Conservation (phyloP, 2,113 vertebrate species). For the Atherinomorus stipes region DNA sequence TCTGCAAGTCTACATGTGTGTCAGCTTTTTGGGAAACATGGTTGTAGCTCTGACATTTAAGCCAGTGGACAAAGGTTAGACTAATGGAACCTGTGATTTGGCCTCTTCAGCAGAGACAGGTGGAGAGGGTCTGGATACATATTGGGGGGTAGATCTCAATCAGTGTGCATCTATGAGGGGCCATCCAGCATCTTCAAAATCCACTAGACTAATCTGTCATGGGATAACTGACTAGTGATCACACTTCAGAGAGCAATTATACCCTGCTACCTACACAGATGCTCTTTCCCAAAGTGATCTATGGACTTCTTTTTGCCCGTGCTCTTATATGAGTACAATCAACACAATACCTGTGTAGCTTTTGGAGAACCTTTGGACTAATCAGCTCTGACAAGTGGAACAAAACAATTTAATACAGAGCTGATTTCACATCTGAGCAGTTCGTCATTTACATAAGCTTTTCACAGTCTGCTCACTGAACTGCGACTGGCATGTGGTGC, state of each 20-base stretch:
- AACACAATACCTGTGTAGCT: slow-evolving; percentile 80
- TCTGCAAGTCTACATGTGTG: not conserved
- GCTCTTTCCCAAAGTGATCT: slow-evolving; percentile 66
- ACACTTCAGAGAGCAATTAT: slow-evolving; percentile 75
- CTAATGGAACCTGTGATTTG: slow-evolving; percentile 61
- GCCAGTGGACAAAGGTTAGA: slow-evolving; percentile 42
- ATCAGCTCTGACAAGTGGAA: slow-evolving; percentile 84
- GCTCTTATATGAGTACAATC: slow-evolving; percentile 65
- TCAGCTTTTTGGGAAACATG: not conserved
- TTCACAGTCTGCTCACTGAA: slow-evolving; percentile 80
- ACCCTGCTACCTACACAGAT: slow-evolving; percentile 72
- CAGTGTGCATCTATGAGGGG: slow-evolving; percentile 61
- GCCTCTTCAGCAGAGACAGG: slow-evolving; percentile 65
- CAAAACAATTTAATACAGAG: slow-evolving; percentile 84
- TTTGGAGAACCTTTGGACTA: slow-evolving; percentile 75
- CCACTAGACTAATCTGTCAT: slow-evolving; percentile 61
- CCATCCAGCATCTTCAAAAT: slow-evolving; percentile 67
- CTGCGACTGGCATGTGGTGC: slow-evolving; percentile 79
- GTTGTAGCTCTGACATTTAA: slow-evolving; percentile 28
- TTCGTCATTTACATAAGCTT: slow-evolving; percentile 82
- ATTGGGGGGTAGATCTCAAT: slow-evolving; percentile 59
- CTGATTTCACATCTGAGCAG: slow-evolving; percentile 82
- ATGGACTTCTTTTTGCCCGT: slow-evolving; percentile 17
- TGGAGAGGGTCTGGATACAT: slow-evolving; percentile 52
- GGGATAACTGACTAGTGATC: slow-evolving; percentile 71